Evolutionary conservation across 2,113 vertebrate genomes (phyloP).

Genomic region (Hydrolagus affinis): DNA sequence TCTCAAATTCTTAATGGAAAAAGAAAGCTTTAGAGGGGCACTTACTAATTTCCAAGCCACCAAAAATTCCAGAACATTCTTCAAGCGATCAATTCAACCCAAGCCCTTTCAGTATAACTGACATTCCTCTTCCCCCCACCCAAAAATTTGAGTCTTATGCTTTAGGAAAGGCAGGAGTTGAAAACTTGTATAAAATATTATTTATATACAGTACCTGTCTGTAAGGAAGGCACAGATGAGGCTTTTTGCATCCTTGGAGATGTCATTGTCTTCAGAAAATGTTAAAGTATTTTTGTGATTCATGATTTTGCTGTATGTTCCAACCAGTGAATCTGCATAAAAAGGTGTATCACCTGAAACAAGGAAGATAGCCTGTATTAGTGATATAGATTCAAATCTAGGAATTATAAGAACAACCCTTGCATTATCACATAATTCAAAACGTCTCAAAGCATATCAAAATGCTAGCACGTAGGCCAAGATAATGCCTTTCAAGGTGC

Average conservation of each 20-base stretch:
- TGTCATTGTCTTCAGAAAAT: slow-evolving; percentile 92
- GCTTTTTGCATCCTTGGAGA: slow-evolving; percentile 96
- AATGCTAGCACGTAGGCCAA: too few relatives aligned
- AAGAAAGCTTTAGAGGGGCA: too few relatives aligned
- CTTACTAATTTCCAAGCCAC: too few relatives aligned
- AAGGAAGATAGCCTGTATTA: neutral
- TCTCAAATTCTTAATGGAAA: too few relatives aligned
- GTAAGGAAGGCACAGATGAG: slow-evolving; percentile 97
- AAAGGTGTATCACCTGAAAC: slow-evolving; percentile 89
- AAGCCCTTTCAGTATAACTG: neutral
- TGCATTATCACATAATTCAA: too few relatives aligned
- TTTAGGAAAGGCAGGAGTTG: neutral
- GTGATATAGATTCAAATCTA: neutral
- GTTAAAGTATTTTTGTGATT: slow-evolving; percentile 96
- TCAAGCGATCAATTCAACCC: neutral
- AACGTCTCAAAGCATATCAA: too few relatives aligned
- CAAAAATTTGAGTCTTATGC: neutral
- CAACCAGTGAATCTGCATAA: slow-evolving; percentile 95
- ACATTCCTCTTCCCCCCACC: neutral
- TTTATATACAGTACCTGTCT: slow-evolving; percentile 80
- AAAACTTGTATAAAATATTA: neutral
- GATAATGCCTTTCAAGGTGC: too few relatives aligned
- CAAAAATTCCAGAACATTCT: neutral
- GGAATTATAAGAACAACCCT: too few relatives aligned
- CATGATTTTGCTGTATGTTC: slow-evolving; percentile 99